A percentile compares a stretch with the other conserved stretches of the same genome.
phyloP scores from a whole-genome alignment of 2,888 invertebrate genomes.

The Cheilosia vernalis region DNA sequence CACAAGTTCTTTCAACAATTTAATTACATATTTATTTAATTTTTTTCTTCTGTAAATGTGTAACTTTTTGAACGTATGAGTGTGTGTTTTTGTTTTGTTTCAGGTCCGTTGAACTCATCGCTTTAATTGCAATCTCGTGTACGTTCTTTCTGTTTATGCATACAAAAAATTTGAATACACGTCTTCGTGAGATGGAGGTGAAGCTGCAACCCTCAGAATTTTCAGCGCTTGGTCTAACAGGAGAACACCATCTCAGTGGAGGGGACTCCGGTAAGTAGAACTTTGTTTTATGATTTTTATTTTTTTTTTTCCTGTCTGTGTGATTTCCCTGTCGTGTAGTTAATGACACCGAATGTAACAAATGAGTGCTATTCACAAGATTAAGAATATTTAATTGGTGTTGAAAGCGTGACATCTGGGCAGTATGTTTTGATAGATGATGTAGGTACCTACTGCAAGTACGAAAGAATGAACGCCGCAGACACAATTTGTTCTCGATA shows the following conservation, averaged over 20 bases:
- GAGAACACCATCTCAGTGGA: conserved; percentile 81
- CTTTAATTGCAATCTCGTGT: conserved; percentile 91
- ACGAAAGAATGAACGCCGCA: too few species aligned
- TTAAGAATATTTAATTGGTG: conserved; percentile 32
- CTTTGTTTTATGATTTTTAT: conserved; percentile 25
- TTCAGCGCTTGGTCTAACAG: conserved; percentile 83
- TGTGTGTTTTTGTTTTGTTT: conserved; percentile 79
- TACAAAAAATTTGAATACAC: conserved; percentile 91
- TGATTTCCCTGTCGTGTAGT: conserved; percentile 26
- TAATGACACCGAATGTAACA: conserved; percentile 53
- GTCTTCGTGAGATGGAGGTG: conserved; percentile 91
- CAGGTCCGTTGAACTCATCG: conserved; percentile 93
- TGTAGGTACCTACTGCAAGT: background rate
- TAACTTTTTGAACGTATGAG: conserved; percentile 11
- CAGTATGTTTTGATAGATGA: background rate
- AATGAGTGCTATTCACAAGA: conserved; percentile 35
- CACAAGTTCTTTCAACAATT: conserved; percentile 17
- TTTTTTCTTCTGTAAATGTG: background rate
- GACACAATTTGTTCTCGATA: background rate
- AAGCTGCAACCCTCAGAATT: conserved; percentile 88
- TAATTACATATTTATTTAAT: conserved; percentile 4
- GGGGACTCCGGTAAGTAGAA: conserved; percentile 82
- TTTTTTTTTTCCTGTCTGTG: background rate
- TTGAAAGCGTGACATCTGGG: conserved; percentile 15
- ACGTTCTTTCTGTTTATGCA: conserved; percentile 93